Percentiles rank a stretch among this genome's conserved stretches.
Evolutionary conservation across 2,113 vertebrate species (phyloP).

Genomic region (Amazona guildingii): DNA sequence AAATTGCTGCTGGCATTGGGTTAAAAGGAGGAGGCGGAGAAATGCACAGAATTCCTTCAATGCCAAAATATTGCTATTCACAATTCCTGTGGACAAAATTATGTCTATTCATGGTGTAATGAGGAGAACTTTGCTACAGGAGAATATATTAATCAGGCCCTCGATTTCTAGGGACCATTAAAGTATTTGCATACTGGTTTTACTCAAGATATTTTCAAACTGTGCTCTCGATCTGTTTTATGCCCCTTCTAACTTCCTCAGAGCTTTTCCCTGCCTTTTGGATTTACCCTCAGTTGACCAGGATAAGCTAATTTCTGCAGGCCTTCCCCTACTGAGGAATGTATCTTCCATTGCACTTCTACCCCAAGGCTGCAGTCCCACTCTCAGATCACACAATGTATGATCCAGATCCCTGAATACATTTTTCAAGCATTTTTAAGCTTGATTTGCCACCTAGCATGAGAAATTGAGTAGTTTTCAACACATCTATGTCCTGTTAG

Average conservation of each 20-base stretch:
- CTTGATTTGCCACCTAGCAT: neutral
- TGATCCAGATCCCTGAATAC: neutral
- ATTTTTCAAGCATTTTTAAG: neutral
- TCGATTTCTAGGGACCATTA: neutral
- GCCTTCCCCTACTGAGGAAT: neutral
- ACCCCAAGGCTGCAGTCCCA: neutral
- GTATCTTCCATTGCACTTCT: neutral
- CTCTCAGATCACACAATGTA: neutral
- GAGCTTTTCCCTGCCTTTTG: neutral
- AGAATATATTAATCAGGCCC: neutral
- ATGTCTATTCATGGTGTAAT: neutral
- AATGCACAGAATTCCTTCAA: neutral
- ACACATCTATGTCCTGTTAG: no score
- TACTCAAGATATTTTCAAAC: neutral
- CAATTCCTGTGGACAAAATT: neutral
- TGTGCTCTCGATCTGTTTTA: neutral
- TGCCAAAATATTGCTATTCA: neutral
- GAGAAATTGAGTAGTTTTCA: neutral
- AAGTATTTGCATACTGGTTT: neutral
- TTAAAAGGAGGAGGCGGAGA: constrained; percentile 12
- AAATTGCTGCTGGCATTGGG: constrained; percentile 27
- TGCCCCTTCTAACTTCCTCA: neutral
- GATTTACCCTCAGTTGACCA: neutral
- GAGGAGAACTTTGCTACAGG: neutral
- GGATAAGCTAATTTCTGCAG: neutral